These are phyloP conservation scores for Salmo trutta DNA, from an alignment of 2,797 vertebrate genomes.

Conservation along the genomic window DNA sequence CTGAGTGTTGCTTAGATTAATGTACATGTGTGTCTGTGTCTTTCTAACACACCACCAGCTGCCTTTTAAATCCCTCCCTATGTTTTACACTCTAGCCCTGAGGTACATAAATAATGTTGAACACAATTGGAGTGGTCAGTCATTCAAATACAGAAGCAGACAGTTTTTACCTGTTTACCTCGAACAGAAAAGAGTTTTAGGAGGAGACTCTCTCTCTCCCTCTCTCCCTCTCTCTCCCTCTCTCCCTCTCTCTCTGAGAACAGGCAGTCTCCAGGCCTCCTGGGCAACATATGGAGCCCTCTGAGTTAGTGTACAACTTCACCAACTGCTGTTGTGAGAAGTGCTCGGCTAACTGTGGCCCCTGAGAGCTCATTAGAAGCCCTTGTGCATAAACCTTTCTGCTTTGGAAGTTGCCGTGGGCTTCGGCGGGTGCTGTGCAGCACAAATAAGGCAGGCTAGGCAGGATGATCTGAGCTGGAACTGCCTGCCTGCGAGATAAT, in stretches of 20 bases:
- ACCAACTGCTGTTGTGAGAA: constrained; percentile 75
- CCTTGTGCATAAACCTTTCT: constrained; percentile 75
- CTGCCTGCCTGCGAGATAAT: constrained; percentile 72
- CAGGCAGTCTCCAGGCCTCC: constrained; percentile 67
- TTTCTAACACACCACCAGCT: neutral
- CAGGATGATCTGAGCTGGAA: constrained; percentile 58
- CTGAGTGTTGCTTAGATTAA: neutral
- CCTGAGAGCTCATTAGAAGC: constrained; percentile 83
- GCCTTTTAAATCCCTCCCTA: neutral
- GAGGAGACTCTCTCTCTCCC: constrained; percentile 36
- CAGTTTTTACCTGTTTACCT: constrained; percentile 37
- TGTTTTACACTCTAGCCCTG: constrained; percentile 36
- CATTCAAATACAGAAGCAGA: constrained; percentile 15
- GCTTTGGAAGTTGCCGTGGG: constrained; percentile 75
- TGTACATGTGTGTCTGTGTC: neutral
- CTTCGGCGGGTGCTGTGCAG: constrained; percentile 75
- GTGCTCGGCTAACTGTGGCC: constrained; percentile 70
- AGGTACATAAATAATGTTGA: constrained; percentile 54
- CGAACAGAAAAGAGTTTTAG: constrained; percentile 42
- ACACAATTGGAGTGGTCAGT: constrained; percentile 27
- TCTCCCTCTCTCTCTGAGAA: constrained; percentile 18
- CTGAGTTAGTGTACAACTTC: constrained; percentile 73
- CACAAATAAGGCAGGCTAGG: constrained; percentile 61
- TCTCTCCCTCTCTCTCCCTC: constrained; percentile 21
- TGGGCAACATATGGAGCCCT: constrained; percentile 82